These are phyloP conservation scores for Cantharis lateralis DNA, from an alignment of 2,888 invertebrate genomes.

Conservation along the genomic window DNA sequence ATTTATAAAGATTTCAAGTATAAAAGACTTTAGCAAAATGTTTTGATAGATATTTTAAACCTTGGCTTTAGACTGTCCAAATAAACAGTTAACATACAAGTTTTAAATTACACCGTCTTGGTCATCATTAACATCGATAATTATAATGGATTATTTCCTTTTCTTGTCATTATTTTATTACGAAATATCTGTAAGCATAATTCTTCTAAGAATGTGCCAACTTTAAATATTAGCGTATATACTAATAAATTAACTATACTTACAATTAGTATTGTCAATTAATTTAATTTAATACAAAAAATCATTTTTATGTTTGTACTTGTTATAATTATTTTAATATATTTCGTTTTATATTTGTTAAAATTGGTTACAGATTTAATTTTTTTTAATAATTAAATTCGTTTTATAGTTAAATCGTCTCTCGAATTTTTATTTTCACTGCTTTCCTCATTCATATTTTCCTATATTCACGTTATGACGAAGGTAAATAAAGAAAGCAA, in stretches of 20 bases:
- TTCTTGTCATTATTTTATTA: not conserved
- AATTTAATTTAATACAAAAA: not conserved
- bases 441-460: not conserved
- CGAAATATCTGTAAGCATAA: not conserved
- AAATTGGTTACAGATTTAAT: conserved; percentile 1
- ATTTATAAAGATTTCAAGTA: conserved; percentile 14
- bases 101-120: not conserved
- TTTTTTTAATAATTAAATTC: not conserved
- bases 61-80: conserved; percentile 13
- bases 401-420: not conserved
- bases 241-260: not conserved
- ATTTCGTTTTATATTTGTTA: not conserved
- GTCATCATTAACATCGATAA: not conserved
- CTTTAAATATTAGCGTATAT: not conserved
- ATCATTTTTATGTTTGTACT: not conserved
- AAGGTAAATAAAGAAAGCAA: not conserved
- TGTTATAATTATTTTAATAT: conserved; percentile 1
- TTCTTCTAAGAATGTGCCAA: not conserved
- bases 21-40: conserved; percentile 18
- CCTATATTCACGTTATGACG: not conserved
- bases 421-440: not conserved
- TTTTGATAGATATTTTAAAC: conserved; percentile 18
- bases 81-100: conserved; percentile 12
- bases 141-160: not conserved
- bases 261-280: not conserved